Evolutionary conservation across 2,113 vertebrate species (phyloP).

Genomic region (Phylloscopus trochilus): DNA sequence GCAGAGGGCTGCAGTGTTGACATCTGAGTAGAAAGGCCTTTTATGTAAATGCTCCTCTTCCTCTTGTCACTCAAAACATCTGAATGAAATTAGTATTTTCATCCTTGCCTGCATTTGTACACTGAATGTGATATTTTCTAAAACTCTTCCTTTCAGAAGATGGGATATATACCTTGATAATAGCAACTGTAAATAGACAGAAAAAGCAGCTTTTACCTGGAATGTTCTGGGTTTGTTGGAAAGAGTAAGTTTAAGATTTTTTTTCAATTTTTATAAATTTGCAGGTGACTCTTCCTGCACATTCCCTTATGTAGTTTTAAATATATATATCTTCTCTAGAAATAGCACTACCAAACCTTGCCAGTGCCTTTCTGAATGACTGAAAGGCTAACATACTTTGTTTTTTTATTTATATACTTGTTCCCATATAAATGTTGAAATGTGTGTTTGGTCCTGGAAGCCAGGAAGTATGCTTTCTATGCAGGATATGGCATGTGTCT

Average conservation of each 20-base stretch:
- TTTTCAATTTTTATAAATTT: background rate
- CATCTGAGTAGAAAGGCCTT: conserved; percentile 28
- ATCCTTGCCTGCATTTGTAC: background rate
- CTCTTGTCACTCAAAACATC: background rate
- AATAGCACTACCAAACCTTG: background rate
- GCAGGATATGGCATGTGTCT: background rate
- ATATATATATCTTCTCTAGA: background rate
- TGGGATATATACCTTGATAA: background rate
- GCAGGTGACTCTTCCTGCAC: background rate
- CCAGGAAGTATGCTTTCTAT: conserved; percentile 15
- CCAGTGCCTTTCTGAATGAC: background rate
- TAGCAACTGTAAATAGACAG: background rate
- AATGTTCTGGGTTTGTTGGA: background rate
- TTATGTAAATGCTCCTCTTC: background rate
- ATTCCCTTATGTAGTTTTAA: background rate
- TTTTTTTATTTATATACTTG: conserved; percentile 2
- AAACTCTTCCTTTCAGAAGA: background rate
- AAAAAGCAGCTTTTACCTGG: background rate
- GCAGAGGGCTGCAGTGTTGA: conserved; percentile 43
- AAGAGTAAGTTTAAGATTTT: background rate
- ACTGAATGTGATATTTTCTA: background rate
- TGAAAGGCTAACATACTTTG: background rate
- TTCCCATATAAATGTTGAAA: conserved; percentile 25
- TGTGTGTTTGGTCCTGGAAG: background rate
- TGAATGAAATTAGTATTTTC: conserved; percentile 26